These are phyloP conservation scores for Phasianus colchicus DNA, from an alignment of 2,113 vertebrate genomes.

Conservation along the genomic window DNA sequence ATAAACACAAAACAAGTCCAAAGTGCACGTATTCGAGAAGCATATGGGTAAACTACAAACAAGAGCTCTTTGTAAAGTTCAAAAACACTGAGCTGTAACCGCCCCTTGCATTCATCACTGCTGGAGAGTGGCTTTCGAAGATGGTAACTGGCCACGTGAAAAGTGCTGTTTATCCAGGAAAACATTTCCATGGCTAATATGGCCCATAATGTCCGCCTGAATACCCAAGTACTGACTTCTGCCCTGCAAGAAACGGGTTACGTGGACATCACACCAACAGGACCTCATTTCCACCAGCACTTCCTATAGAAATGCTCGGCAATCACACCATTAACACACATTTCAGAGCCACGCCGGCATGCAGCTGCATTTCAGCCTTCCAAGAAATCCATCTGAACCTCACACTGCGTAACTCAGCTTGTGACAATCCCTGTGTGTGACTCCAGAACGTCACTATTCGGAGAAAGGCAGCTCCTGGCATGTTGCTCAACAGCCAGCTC, in stretches of 20 bases:
- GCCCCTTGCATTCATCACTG: neutral
- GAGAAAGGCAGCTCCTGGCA: rapidly evolving
- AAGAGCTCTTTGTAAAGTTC: neutral
- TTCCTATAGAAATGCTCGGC: rapidly evolving
- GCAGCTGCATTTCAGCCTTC: neutral
- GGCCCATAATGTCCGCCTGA: neutral
- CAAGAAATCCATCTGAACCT: neutral
- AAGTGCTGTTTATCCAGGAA: neutral
- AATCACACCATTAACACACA: rapidly evolving
- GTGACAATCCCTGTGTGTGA: rapidly evolving
- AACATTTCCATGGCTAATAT: neutral
- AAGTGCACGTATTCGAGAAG: rapidly evolving
- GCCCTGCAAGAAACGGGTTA: neutral
- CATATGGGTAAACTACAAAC: rapidly evolving
- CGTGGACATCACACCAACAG: rapidly evolving
- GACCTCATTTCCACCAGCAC: neutral
- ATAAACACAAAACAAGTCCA: neutral
- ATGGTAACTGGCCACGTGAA: neutral
- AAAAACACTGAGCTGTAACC: neutral
- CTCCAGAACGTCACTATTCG: rapidly evolving
- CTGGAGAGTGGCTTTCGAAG: neutral
- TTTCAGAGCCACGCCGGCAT: neutral
- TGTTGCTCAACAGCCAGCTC: rapidly evolving
- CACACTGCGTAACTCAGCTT: neutral
- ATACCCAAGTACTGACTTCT: neutral